Conservation (phyloP, 2,113 vertebrate genomes). For the Geococcyx californianus region DNA sequence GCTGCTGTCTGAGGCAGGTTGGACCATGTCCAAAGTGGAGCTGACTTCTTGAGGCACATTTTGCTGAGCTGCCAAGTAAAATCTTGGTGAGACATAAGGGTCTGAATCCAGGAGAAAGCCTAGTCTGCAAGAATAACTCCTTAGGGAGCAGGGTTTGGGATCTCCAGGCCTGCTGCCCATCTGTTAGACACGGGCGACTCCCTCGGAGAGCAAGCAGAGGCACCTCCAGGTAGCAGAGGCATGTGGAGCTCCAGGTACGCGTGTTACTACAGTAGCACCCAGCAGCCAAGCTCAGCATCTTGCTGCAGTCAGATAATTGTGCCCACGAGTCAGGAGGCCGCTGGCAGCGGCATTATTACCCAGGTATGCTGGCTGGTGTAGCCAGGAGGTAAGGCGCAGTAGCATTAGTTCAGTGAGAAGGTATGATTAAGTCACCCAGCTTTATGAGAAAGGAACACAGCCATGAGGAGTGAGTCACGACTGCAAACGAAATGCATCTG, state of each 20-base stretch:
- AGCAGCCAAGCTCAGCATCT: neutral
- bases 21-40: neutral
- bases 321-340: neutral
- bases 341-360: neutral
- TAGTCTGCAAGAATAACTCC: neutral
- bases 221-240: neutral
- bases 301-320: neutral
- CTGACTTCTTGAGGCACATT: neutral
- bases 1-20: neutral
- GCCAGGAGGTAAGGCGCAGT: conserved; percentile 67
- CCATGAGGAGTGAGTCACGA: neutral
- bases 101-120: neutral
- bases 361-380: conserved; percentile 52
- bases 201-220: neutral
- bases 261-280: neutral
- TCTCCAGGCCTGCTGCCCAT: conserved; percentile 4
- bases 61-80: neutral
- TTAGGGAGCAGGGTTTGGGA: neutral
- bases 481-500: neutral
- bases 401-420: conserved; percentile 54
- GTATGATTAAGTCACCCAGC: conserved; percentile 56
- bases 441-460: conserved; percentile 33
- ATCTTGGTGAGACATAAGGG: neutral
- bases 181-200: neutral
- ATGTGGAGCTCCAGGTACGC: neutral